Base-by-base conservation (phyloP, 1,140 invertebrate genomes). In the Drosophila trapezifrons region DNA sequence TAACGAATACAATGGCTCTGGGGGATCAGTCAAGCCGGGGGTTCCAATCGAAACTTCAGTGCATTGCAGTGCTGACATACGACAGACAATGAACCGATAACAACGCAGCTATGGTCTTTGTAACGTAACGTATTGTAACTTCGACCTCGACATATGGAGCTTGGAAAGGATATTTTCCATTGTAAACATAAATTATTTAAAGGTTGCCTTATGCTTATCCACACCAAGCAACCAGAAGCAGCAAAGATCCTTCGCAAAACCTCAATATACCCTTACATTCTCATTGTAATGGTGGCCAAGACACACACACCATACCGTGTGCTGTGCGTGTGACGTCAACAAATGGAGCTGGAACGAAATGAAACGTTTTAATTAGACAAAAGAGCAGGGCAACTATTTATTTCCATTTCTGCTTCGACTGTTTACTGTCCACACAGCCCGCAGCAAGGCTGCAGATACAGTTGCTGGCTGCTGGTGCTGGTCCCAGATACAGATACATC, bases 361-460 rank as follows among this genome's bases (percentile, higher is more conserved):
- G 83, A 76, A 85, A 77, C 79, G 76, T 86, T 86, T 86, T 86
- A 86, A 86, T 86, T 86, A 87, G 83, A 87, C 66, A 79, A 86
- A 87, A 79, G 83, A 87, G 83, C 83, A 89, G 59, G 69, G 83
- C 79, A 83, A 86, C 83, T 87, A 86, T 86, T 86, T 86, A 87
- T 86, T 86, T 86, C 79, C 83, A 86, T 86, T 86, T 82, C 63
- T 60, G 55, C 60, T 73, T 63, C 49, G 64, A 57, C 59, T 66
- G 54, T 32, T 58, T 38, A 73, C 67, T 66, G 60, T 35, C 54
- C 73, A 57, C 74, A 38, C 56, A 38, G 64, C 74, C 73, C 57
- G 74, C 62, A 77, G 74, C 56, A 32, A 38, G 35, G 49, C 45
- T 62, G 32, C 63, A 65, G 66, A 55, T 64, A 46, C 71, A 46